These are phyloP conservation scores for Nothocercus julius DNA, from an alignment of 2,113 vertebrate genomes.

Conservation along the genomic window DNA sequence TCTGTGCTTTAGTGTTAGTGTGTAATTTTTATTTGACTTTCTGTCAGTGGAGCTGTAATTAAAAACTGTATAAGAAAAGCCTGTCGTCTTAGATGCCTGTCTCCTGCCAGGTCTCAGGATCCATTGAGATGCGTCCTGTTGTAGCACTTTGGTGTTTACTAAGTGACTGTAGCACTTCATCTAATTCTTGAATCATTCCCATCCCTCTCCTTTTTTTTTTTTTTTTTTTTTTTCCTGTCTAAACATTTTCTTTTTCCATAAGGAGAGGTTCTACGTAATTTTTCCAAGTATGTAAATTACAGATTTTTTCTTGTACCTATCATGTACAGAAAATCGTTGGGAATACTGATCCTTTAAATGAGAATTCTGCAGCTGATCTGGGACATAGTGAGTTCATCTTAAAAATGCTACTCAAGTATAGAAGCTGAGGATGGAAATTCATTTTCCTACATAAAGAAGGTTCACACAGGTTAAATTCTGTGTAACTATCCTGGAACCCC, in stretches of 20 bases:
- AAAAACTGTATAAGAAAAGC: background rate
- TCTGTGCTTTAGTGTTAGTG: background rate
- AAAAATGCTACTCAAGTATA: background rate
- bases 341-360: background rate
- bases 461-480: background rate
- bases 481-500: background rate
- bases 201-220: no score
- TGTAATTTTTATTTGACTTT: background rate
- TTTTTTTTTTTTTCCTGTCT: background rate
- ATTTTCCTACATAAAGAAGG: background rate
- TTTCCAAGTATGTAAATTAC: background rate
- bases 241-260: background rate
- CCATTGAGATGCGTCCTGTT: background rate
- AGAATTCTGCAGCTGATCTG: background rate
- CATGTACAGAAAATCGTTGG: background rate
- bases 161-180: background rate
- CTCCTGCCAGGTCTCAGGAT: background rate
- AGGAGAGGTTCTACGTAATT: background rate
- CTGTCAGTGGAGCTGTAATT: background rate
- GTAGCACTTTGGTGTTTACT: background rate
- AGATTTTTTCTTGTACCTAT: background rate
- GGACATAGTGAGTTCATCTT: background rate
- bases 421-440: background rate
- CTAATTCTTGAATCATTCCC: background rate
- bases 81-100: background rate